Base-by-base conservation (phyloP, 2,113 vertebrate genomes). In the Clarias magur region DNA sequence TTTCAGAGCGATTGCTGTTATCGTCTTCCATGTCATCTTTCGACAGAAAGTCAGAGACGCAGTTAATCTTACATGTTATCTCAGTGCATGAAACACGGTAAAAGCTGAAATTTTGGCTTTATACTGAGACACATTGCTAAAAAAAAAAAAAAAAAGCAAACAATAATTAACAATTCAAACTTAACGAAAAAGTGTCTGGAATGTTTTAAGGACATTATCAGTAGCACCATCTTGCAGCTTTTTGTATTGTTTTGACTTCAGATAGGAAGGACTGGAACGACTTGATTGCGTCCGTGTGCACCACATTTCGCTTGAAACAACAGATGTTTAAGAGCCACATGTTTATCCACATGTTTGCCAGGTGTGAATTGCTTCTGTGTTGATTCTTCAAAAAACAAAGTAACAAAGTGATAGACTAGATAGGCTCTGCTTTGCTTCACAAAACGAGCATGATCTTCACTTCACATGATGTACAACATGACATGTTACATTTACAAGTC, bases 221-320 rank as follows among this genome's bases (percentile, higher is more conserved):
- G 86, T 92, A 92, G 92, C 94, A 93, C 92, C 93, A 95, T 95
- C 94, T 90, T 81, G 79, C 85, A 89, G 48, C 42, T 75, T 53
- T 88, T 83, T 87, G 85, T 81, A 53, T 48, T 88, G 79, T 87
- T 85, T 88, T 38, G 80, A 91, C 89, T 80, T 38, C 21, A 72
- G 72, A 90, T 88, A 83, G 19, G 80, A 83, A 86, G 88, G 48
- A 83, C 76, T 76, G 68, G 84, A 68, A 86, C 72, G 80, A 76
- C 84, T 48, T 88, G 90, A 92, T 84, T 80, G 82, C 87, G 82
- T 91, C 86, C 87, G 16, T 27, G 62, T 65, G 63, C 27, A 48
- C 38, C 38, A 80, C n/a, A 65, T 83, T 70, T 84, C 79, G 57
- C 86, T 86, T 86, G 62, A 80, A 30, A 84, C 30, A 78, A 87